phyloP scores from a whole-genome alignment of 2,888 invertebrate genomes.

The Philopedon plagiatum region DNA sequence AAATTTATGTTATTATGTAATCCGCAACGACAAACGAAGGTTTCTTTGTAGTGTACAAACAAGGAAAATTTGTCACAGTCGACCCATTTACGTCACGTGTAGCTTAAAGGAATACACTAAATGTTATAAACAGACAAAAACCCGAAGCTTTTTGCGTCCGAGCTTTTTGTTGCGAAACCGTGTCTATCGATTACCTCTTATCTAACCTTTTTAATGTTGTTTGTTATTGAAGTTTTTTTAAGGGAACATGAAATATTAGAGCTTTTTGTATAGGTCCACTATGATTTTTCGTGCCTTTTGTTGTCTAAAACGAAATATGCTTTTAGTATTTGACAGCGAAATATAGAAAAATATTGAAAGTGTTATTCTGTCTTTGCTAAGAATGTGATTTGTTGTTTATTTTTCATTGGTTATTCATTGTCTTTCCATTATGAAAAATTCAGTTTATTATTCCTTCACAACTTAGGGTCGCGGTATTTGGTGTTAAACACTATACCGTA shows the following conservation, averaged over 20 bases:
- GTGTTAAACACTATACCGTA: no score
- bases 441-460: no score
- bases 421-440: no score
- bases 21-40: constrained; percentile 48
- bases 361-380: no score
- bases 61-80: constrained; percentile 58
- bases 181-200: constrained; percentile 16
- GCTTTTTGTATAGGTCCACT: not conserved
- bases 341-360: not conserved
- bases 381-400: no score
- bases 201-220: constrained; percentile 17
- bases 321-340: not conserved
- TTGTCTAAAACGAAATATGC: not conserved
- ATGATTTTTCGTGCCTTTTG: not conserved
- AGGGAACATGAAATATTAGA: constrained; percentile 9
- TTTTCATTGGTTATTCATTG: no score
- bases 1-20: constrained; percentile 54
- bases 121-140: constrained; percentile 53
- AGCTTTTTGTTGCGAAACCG: constrained; percentile 16
- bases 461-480: no score
- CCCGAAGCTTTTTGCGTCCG: constrained; percentile 49
- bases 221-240: constrained; percentile 16
- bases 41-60: constrained; percentile 55
- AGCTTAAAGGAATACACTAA: constrained; percentile 49
- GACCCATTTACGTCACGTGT: constrained; percentile 58